phyloP scores from a whole-genome alignment of 2,888 invertebrate species.

The Heliothis peltigera region DNA sequence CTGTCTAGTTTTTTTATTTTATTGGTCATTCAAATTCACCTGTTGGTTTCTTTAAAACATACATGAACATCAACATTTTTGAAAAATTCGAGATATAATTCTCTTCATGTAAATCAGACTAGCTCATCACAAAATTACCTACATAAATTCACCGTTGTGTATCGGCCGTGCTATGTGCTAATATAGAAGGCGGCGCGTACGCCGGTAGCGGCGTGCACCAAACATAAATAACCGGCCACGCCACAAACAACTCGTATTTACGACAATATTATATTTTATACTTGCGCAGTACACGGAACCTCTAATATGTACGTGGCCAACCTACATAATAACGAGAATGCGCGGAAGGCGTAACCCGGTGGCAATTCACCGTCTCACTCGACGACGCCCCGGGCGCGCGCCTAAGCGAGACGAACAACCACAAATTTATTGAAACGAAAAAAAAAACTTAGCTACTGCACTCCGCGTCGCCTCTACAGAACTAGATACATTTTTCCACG shows the following conservation, averaged over 20 bases:
- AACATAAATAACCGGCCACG: slow-evolving; percentile 83
- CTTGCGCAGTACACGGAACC: slow-evolving; percentile 84
- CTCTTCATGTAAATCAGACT: not conserved
- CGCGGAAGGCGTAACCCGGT: slow-evolving; percentile 90
- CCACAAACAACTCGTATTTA: slow-evolving; percentile 85
- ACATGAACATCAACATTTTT: not conserved
- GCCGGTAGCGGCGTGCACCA: slow-evolving; percentile 78
- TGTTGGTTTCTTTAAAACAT: not conserved
- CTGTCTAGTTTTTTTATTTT: not conserved
- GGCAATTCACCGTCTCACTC: slow-evolving; percentile 86
- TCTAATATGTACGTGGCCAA: slow-evolving; percentile 87
- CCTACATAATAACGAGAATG: slow-evolving; percentile 89
- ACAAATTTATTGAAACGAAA: slow-evolving; percentile 90
- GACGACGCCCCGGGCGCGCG: slow-evolving; percentile 85
- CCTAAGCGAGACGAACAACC: slow-evolving; percentile 88
- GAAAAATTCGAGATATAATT: not conserved
- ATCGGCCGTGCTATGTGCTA: slow-evolving; percentile 57
- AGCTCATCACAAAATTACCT: slow-evolving; percentile 10
- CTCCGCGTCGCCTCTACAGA: slow-evolving; percentile 88
- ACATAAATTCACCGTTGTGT: slow-evolving; percentile 22
- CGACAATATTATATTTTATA: slow-evolving; percentile 87
- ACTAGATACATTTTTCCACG: slow-evolving; percentile 90
- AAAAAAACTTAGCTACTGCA: slow-evolving; percentile 88
- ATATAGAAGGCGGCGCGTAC: slow-evolving; percentile 81
- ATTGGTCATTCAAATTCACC: not conserved